phyloP scores from a whole-genome alignment of 2,113 vertebrate genomes.

The Vanacampus margaritifer region DNA sequence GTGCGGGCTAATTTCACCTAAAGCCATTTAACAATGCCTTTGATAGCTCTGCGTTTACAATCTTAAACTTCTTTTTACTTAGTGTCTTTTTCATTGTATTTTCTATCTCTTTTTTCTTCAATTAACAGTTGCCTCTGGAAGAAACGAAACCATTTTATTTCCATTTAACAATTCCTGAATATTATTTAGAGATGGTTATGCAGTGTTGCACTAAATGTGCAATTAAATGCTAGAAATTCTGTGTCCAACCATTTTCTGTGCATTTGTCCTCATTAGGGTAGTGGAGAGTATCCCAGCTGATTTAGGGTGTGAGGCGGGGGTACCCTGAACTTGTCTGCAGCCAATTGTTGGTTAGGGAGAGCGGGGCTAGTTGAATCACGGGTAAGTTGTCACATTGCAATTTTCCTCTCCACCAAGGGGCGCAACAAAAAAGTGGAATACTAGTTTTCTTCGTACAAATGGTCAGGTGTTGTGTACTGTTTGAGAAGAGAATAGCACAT shows the following conservation, averaged over 20 bases:
- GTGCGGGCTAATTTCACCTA: slow-evolving; percentile 17
- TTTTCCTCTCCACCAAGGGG: no score
- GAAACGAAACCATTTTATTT: not conserved
- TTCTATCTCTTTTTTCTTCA: not conserved
- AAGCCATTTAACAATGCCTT: slow-evolving; percentile 9
- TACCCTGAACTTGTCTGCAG: not conserved
- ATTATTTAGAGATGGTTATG: not conserved
- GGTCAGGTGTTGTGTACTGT: no score
- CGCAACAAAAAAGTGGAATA: no score
- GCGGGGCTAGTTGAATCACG: no score
- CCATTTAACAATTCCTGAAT: slow-evolving; percentile 6
- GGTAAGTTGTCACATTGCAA: no score
- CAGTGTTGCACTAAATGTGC: not conserved
- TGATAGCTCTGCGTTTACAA: not conserved
- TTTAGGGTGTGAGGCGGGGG: not conserved
- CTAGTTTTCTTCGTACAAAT: no score
- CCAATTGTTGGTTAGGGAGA: no score
- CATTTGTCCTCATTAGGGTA: not conserved
- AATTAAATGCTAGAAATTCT: not conserved
- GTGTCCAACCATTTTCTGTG: not conserved
- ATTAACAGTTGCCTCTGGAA: slow-evolving; percentile 1
- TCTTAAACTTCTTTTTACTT: slow-evolving; percentile 4
- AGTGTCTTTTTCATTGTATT: not conserved
- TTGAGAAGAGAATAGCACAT: no score
- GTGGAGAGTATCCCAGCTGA: not conserved